Base-by-base conservation (phyloP, 1,140 invertebrate genomes). In the Drosophila repletoides region DNA sequence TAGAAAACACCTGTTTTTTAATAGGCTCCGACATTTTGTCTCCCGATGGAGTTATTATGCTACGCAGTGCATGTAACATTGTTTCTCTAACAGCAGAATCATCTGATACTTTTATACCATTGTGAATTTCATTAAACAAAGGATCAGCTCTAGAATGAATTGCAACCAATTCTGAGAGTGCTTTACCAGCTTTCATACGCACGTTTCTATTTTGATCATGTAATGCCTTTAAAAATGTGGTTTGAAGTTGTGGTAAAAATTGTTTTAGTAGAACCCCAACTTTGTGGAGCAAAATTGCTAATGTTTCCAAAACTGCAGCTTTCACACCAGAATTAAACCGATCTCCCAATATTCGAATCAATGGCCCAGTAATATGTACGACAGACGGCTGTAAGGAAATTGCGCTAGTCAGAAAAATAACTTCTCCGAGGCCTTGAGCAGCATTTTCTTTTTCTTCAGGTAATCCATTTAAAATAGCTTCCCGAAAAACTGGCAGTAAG, bases 221-320 rank as follows among this genome's bases (percentile, higher is more conserved):
- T 12, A 99, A 91, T 2, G 98, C 95, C 92, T 98, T 98, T 7
- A 99, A 92, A 91, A 99, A 99, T 2, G 98, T 99, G 12, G 98
- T 99, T 93, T 99, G 98, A 5, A 99, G 92, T 92, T 99, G 98
- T 6, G 98, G 98, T 76, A 99, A 92, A 91, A 99, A 99, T 88
- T 99, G 98, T 91, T 98, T 99, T 88, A 99, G 91, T 93, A 98
- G 95, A 5, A 95, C 93, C 10, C 97, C 97, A 59, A 97, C 96
- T 93, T 98, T 98, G 9, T 94, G 93, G n/a, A 99, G 91, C 12
- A 99, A 92, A 45, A 97, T 93, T 1, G 97, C 96, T 12, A 99
- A 92, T 0, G 97, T 98, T 88, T 99, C 97, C 3, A 99, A 91
- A 6, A 99, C 97, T 19, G 98, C 97, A 0, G 97, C 96, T 92